A percentile compares a stretch with the other conserved stretches of the same genome.
Evolutionary conservation across 1,140 invertebrate genomes (phyloP).

Genomic region (Lasioglossum baleicum): DNA sequence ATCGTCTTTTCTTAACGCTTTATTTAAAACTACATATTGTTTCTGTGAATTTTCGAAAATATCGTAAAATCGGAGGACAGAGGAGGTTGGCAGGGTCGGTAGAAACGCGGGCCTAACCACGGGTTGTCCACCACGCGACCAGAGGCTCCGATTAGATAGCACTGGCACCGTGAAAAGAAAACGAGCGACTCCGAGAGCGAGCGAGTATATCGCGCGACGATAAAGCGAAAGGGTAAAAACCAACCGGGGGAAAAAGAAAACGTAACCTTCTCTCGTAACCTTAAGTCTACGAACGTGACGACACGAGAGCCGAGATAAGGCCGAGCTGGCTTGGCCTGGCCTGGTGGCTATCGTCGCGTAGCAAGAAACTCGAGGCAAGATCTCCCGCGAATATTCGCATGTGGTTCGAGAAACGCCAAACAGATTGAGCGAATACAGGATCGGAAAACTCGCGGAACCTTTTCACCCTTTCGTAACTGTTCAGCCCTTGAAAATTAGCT

Average conservation of each 20-base stretch:
- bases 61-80: neutral
- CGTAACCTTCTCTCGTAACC: constrained; percentile 58
- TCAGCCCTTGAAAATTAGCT: no score
- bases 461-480: no score
- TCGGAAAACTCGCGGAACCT: no score
- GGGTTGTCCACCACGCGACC: constrained; percentile 22
- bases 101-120: neutral
- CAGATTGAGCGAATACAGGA: no score
- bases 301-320: constrained; percentile 47
- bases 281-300: constrained; percentile 50
- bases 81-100: no score
- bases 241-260: constrained; percentile 44
- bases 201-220: constrained; percentile 27
- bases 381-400: constrained; percentile 24
- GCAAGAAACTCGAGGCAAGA: constrained; percentile 16
- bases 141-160: constrained; percentile 37
- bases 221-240: constrained; percentile 54
- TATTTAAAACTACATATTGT: no score
- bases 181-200: constrained; percentile 14
- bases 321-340: neutral
- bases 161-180: constrained; percentile 8
- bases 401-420: neutral
- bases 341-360: constrained; percentile 2
- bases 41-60: no score
- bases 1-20: no score